phyloP scores from a whole-genome alignment of 1,140 invertebrate genomes.

The Acromyrmex heyeri region DNA sequence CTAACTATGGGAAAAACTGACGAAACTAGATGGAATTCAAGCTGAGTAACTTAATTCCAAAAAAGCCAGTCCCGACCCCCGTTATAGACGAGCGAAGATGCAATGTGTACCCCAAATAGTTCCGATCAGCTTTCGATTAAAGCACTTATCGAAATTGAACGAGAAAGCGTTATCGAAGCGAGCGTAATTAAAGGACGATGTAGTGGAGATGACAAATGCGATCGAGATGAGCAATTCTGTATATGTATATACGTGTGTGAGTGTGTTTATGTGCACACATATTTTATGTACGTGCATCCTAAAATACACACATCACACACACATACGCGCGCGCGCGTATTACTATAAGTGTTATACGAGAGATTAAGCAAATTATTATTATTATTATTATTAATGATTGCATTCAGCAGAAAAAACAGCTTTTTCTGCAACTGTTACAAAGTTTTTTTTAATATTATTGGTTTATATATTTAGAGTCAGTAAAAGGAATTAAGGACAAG shows the following conservation, averaged over 20 bases:
- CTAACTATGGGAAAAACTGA: not conserved
- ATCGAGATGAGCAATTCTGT: conserved; percentile 76
- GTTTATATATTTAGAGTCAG: too few relatives aligned
- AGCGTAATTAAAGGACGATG: not conserved
- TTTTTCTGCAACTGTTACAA: too few relatives aligned
- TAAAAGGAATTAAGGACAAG: too few relatives aligned
- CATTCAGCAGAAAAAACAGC: too few relatives aligned
- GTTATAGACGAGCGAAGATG: conserved; percentile 13
- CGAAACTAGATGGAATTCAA: conserved; percentile 1
- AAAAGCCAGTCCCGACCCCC: not conserved
- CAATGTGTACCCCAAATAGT: not conserved
- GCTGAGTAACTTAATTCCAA: conserved; percentile 12
- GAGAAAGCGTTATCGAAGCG: conserved; percentile 2
- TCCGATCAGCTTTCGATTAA: conserved; percentile 30
- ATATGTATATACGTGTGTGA: conserved; percentile 61
- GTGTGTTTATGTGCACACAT: conserved; percentile 17
- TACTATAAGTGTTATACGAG: conserved; percentile 82
- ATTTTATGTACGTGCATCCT: conserved; percentile 35
- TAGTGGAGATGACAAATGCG: conserved; percentile 42
- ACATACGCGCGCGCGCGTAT: conserved; percentile 15
- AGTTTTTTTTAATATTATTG: too few relatives aligned
- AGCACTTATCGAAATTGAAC: conserved; percentile 34
- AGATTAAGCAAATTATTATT: conserved; percentile 81
- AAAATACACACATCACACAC: not conserved
- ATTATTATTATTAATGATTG: conserved; percentile 46